Percentiles rank a stretch among this genome's conserved stretches.
Evolutionary conservation across 2,797 vertebrate species (phyloP).

Genomic region (Pseudochaenichthys georgianus): DNA sequence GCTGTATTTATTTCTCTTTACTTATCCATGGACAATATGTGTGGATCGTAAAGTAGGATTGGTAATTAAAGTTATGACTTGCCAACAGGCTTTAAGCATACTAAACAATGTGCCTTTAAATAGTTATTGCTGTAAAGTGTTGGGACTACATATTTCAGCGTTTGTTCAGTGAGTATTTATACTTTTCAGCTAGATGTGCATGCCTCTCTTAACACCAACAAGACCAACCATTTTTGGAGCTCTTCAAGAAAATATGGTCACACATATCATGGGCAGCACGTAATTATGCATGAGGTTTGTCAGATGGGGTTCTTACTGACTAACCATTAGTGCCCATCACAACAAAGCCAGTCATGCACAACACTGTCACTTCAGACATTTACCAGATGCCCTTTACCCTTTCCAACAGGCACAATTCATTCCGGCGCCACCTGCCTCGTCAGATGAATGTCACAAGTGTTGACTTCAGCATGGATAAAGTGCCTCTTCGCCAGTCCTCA

Average conservation of each 20-base stretch:
- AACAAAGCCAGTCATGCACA: slow-evolving; percentile 37
- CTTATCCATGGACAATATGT: not conserved
- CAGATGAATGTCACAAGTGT: slow-evolving; percentile 98
- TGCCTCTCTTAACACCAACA: not conserved
- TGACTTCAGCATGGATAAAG: slow-evolving; percentile 93
- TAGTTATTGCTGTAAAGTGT: not conserved
- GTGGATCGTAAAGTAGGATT: not conserved
- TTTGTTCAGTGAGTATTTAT: not conserved
- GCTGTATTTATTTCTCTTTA: too few species aligned
- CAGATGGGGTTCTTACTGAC: slow-evolving; percentile 11
- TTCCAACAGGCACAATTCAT: slow-evolving; percentile 94
- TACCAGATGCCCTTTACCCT: slow-evolving; percentile 48
- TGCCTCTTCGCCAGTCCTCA: slow-evolving; percentile 93
- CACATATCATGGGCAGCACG: slow-evolving; percentile 1
- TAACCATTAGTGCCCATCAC: slow-evolving; percentile 39
- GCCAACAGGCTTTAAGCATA: not conserved
- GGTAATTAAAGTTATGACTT: not conserved
- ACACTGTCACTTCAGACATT: slow-evolving; percentile 44
- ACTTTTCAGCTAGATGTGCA: not conserved
- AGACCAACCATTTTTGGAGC: not conserved
- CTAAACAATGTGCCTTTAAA: not conserved
- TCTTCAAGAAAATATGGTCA: not conserved
- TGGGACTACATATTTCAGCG: not conserved
- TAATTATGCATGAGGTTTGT: slow-evolving; percentile 30
- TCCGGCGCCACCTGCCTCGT: slow-evolving; percentile 95